Percentiles rank a stretch among this genome's conserved stretches.
These are phyloP conservation scores for Tenthredo amoena DNA, from an alignment of 2,888 invertebrate species.

Conservation along the genomic window DNA sequence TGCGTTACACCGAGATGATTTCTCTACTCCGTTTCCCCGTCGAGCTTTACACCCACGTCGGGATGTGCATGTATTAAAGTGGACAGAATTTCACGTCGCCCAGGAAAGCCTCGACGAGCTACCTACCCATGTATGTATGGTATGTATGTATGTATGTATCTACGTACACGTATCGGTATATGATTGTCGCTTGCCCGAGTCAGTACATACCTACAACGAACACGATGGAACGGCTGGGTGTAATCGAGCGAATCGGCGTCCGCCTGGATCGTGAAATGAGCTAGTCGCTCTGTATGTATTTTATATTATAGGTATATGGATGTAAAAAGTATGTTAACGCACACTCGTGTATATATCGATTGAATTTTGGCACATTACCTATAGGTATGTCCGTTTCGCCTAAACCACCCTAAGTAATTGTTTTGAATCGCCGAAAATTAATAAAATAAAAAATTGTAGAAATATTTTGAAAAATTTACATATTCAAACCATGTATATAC, in stretches of 20 bases:
- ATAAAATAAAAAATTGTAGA: background rate
- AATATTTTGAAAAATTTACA: background rate
- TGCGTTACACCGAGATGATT: constrained; percentile 15
- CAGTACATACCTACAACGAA: background rate
- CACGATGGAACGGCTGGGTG: constrained; percentile 10
- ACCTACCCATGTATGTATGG: constrained; percentile 4
- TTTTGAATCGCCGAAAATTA: background rate
- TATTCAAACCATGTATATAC: background rate
- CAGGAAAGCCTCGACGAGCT: constrained; percentile 23
- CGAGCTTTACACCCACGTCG: background rate
- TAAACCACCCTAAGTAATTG: background rate
- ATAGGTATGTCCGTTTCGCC: background rate
- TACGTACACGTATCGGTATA: background rate
- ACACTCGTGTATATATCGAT: background rate
- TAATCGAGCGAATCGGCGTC: constrained; percentile 46
- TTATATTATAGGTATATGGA: background rate
- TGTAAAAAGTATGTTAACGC: background rate
- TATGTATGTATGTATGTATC: background rate
- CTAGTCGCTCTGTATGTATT: background rate
- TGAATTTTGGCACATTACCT: background rate
- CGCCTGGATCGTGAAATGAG: constrained; percentile 36
- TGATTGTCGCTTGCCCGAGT: constrained; percentile 37
- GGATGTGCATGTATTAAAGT: constrained; percentile 9
- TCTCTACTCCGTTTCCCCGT: background rate
- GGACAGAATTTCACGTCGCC: constrained; percentile 27